Percentiles rank a stretch among this genome's conserved stretches.
Conservation (phyloP, 1,140 invertebrate species). For the Camponotus floridanus region DNA sequence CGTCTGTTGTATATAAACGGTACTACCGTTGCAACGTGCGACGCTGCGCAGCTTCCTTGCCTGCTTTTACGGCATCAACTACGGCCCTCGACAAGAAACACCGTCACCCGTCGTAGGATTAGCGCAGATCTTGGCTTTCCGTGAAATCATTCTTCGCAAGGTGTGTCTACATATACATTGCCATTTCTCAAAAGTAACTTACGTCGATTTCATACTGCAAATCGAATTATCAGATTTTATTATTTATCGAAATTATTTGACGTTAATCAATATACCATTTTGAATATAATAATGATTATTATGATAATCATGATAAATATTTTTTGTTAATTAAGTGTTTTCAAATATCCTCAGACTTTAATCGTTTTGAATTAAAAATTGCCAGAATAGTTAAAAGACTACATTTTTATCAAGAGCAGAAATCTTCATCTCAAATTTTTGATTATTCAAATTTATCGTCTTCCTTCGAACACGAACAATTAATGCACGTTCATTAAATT, state of each 20-base stretch:
- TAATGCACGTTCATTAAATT: not conserved
- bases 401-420: not conserved
- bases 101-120: slow-evolving; percentile 58
- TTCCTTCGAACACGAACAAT: not conserved
- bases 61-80: slow-evolving; percentile 52
- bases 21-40: slow-evolving; percentile 40
- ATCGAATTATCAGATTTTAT: not conserved
- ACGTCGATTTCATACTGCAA: not conserved
- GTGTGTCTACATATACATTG: not conserved
- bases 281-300: not conserved
- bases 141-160: slow-evolving; percentile 38
- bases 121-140: slow-evolving; percentile 60
- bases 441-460: not conserved
- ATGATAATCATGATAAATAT: not conserved
- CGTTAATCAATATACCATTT: not conserved
- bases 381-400: not conserved
- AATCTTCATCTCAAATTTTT: not conserved
- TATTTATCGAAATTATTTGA: not conserved
- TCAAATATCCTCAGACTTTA: too few species aligned
- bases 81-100: slow-evolving; percentile 64
- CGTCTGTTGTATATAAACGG: slow-evolving; percentile 66
- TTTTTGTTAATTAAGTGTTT: too few species aligned
- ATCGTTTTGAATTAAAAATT: not conserved
- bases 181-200: not conserved
- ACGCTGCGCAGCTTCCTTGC: slow-evolving; percentile 24